These are phyloP conservation scores for Ginglymostoma cirratum DNA, from an alignment of 2,113 vertebrate genomes.

Conservation along the genomic window DNA sequence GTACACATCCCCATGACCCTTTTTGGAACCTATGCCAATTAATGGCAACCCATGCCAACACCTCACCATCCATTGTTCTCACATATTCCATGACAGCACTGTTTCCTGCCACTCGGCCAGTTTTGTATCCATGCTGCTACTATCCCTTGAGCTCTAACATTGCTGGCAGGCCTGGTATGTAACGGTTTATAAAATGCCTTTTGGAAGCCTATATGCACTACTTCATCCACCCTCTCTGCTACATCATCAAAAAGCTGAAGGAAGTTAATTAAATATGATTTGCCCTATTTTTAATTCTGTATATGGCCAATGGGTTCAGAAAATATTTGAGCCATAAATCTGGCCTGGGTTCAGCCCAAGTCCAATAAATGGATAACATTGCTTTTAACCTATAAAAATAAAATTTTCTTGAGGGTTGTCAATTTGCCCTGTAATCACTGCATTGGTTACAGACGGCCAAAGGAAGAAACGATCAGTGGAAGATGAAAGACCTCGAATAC, in stretches of 20 bases:
- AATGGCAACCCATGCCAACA: too few species aligned
- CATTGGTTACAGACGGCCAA: constrained; percentile 61
- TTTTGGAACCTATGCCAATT: too few species aligned
- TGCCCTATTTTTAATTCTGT: neutral
- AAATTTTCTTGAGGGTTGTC: neutral
- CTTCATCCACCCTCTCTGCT: neutral
- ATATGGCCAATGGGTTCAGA: too few species aligned
- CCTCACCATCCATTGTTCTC: too few species aligned
- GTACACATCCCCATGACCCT: too few species aligned
- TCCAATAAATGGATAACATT: neutral
- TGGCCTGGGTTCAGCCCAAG: neutral
- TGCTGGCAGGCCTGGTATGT: neutral
- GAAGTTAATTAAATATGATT: neutral
- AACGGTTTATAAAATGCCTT: neutral
- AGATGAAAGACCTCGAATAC: constrained; percentile 60
- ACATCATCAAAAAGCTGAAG: neutral
- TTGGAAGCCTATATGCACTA: neutral
- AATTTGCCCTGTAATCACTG: neutral
- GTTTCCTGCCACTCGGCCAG: neutral
- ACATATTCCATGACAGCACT: neutral
- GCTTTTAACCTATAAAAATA: neutral
- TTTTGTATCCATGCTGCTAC: neutral
- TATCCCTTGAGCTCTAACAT: neutral
- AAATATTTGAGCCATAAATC: neutral
- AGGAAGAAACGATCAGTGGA: constrained; percentile 63